Base-by-base conservation (phyloP, 2,888 invertebrate species). In the Caenorhabditis macrosperma region DNA sequence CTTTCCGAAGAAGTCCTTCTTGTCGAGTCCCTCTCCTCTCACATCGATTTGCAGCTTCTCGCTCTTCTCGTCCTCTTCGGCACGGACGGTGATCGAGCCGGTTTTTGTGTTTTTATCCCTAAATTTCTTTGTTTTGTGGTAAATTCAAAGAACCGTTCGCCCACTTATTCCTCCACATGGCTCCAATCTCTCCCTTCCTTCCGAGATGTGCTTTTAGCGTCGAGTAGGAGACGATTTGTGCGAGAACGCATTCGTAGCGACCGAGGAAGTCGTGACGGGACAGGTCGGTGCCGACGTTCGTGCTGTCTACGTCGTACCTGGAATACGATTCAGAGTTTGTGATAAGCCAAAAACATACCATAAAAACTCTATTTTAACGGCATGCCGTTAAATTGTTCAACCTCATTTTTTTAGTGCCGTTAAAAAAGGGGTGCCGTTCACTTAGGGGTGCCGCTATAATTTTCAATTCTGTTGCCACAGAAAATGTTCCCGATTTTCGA, bases 201-300 rank as follows among this genome's bases (percentile, higher is more conserved):
- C 71, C 74, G 1, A 79, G 38, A 57, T 79, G 78, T 4, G 74
- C 78, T 63, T 74, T 79, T 2, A 78, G 61, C n/a, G 59, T 71
- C 12, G 71, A 60, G 15, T 78, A 78, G 12, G 88, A 84, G 9
- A 93, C 92, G 83, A 92, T 92, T 85, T 93, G 93, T 26, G 93
- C 93, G 46, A 93, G 86, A 33, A 92, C 92, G 81, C 92, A 92
- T 55, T 93, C 92, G 35, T 91, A 90, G 55, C 90, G 89, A 9
- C 93, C 93, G 5, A 93, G 90, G 82, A 92, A 92, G 84, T 93
- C 91, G 79, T 91, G 90, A 2, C 72, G 20, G 6, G 67, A 61
- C 35, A 90, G 75, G 20, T 82, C 68, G 12, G 38, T 28, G 15
- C 57, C 55, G 6, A 66, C 52, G 5, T 72, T 75, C 2, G 61